A percentile compares a stretch with the other conserved stretches of the same genome.
These are phyloP conservation scores for Apogon talboti DNA, from an alignment of 2,797 vertebrate species.

Conservation along the genomic window DNA sequence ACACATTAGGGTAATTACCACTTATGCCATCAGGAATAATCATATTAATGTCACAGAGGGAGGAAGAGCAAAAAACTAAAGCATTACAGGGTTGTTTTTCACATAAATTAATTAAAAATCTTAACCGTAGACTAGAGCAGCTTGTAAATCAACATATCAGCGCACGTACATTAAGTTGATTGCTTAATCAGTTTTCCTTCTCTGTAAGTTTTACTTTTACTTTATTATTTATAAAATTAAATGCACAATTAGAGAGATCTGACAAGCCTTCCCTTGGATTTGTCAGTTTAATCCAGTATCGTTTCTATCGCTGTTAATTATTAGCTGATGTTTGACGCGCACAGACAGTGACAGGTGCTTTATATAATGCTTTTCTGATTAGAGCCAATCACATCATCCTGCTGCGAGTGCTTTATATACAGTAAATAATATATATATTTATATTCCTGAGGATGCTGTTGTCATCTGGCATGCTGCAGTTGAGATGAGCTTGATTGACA, in stretches of 20 bases:
- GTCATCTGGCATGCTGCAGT: constrained; percentile 90
- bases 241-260: background rate
- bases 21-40: constrained; percentile 44
- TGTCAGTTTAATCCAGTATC: background rate
- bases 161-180: constrained; percentile 40
- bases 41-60: constrained; percentile 51
- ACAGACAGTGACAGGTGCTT: constrained; percentile 85
- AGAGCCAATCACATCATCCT: constrained; percentile 85
- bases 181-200: constrained; percentile 28
- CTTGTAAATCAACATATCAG: constrained; percentile 60
- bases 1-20: constrained; percentile 54
- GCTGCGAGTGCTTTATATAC: constrained; percentile 49
- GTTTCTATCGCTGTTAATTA: background rate
- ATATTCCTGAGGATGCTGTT: constrained; percentile 80
- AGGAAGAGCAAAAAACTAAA: constrained; percentile 20
- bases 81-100: constrained; percentile 17
- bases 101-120: constrained; percentile 38
- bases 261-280: background rate
- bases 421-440: constrained; percentile 64
- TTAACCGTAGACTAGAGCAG: background rate
- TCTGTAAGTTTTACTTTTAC: background rate
- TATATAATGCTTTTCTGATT: constrained; percentile 48
- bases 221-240: constrained; percentile 13
- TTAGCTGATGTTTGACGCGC: constrained; percentile 67
- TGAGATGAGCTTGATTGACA: constrained; percentile 92